phyloP scores from a whole-genome alignment of 37 sponge, comb jelly and placozoan species.

The Corticium candelabrum region DNA sequence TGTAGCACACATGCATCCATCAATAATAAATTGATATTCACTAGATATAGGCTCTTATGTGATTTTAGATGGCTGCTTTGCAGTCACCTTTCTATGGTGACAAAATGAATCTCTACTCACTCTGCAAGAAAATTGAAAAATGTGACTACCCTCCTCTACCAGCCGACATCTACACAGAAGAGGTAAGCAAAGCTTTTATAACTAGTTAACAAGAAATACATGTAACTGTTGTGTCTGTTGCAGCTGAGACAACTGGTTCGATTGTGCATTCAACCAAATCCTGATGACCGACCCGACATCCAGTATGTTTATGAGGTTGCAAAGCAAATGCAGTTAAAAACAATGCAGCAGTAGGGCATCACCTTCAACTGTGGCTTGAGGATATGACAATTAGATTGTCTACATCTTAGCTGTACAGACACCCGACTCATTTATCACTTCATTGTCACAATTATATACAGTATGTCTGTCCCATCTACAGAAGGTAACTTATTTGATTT shows the following conservation, averaged over 20 bases:
- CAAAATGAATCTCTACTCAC: conserved; percentile 97
- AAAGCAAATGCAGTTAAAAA: conserved; percentile 59
- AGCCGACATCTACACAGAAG: conserved; percentile 79
- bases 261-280: conserved; percentile 81
- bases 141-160: conserved; percentile 99
- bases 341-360: conserved; percentile 3
- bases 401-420: no score
- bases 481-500: no score
- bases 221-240: neutral
- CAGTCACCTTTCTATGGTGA: conserved; percentile 99
- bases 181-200: conserved; percentile 28
- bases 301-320: conserved; percentile 65
- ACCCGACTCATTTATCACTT: no score
- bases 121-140: conserved; percentile 97
- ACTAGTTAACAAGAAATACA: neutral
- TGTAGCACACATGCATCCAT: no score
- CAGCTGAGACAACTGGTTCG: conserved; percentile 82
- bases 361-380: no score
- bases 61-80: conserved; percentile 81
- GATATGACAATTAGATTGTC: no score
- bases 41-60: no score
- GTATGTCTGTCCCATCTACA: no score
- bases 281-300: conserved; percentile 78
- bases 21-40: no score
- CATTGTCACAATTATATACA: no score